phyloP scores from a whole-genome alignment of 2,888 invertebrate species.

The Drosophila pseudotakahashii region DNA sequence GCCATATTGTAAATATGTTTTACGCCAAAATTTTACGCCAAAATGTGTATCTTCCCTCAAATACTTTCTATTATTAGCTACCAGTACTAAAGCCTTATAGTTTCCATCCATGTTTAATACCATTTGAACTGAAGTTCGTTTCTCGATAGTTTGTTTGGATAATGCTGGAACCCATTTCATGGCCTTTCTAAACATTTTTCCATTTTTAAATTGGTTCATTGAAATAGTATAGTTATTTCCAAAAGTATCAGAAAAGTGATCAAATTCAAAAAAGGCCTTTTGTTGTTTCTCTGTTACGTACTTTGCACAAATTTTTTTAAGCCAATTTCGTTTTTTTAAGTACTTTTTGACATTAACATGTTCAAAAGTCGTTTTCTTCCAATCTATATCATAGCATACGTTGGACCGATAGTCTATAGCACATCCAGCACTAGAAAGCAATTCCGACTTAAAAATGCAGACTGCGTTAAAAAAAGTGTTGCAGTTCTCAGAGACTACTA shows the following conservation, averaged over 20 bases:
- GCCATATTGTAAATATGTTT: too few species aligned
- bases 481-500: conserved; percentile 64
- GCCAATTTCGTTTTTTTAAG: conserved; percentile 57
- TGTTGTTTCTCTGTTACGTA: conserved; percentile 24
- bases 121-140: too few species aligned
- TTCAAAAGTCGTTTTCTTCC: conserved; percentile 27
- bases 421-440: too few species aligned
- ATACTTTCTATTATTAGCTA: too few species aligned
- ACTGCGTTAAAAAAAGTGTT: conserved; percentile 58
- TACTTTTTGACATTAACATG: conserved; percentile 58
- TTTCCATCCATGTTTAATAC: too few species aligned
- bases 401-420: conserved; percentile 72
- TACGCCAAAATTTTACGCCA: too few species aligned
- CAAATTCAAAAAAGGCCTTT: conserved; percentile 46
- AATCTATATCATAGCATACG: conserved; percentile 75
- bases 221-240: conserved; percentile 53
- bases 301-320: conserved; percentile 52
- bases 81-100: too few species aligned
- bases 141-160: too few species aligned
- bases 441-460: conserved; percentile 67
- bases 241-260: conserved; percentile 30
- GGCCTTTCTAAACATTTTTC: too few species aligned
- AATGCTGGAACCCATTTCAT: too few species aligned
- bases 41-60: too few species aligned
- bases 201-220: conserved; percentile 55